Conservation (phyloP, 2,797 vertebrate species). For the Ctenosaura bakeri region DNA sequence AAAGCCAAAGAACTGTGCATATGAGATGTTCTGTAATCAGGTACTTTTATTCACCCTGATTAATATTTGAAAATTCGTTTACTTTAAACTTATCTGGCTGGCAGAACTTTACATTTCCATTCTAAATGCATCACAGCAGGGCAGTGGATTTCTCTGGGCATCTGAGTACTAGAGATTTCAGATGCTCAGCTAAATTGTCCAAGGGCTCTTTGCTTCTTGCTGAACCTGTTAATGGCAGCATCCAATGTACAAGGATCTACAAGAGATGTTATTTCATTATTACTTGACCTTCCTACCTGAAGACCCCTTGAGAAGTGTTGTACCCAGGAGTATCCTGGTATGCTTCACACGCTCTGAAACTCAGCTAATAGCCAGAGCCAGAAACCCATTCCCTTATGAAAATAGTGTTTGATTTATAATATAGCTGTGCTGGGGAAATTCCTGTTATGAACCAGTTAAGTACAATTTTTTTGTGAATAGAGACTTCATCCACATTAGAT, state of each 20-base stretch:
- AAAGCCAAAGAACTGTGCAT: background rate
- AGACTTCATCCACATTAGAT: background rate
- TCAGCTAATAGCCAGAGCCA: background rate
- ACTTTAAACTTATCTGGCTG: background rate
- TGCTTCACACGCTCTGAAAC: background rate
- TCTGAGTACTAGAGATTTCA: background rate
- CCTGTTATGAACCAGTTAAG: too few relatives aligned
- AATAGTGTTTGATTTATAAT: background rate
- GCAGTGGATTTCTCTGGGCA: background rate
- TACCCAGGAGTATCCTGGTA: too few relatives aligned
- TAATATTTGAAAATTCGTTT: conserved; percentile 30
- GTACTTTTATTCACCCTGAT: conserved; percentile 28
- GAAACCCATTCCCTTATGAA: background rate
- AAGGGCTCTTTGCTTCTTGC: background rate
- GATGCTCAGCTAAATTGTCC: background rate
- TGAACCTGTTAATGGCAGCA: background rate
- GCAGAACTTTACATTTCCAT: background rate
- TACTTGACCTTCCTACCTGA: background rate
- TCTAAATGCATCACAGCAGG: background rate
- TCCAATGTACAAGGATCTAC: background rate
- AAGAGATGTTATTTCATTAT: background rate
- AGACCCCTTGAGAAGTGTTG: background rate
- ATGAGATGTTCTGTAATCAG: background rate
- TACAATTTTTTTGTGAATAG: background rate
- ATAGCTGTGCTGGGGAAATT: background rate